These are phyloP conservation scores for Pegoplata infirma DNA, from an alignment of 2,888 invertebrate species.

Conservation along the genomic window DNA sequence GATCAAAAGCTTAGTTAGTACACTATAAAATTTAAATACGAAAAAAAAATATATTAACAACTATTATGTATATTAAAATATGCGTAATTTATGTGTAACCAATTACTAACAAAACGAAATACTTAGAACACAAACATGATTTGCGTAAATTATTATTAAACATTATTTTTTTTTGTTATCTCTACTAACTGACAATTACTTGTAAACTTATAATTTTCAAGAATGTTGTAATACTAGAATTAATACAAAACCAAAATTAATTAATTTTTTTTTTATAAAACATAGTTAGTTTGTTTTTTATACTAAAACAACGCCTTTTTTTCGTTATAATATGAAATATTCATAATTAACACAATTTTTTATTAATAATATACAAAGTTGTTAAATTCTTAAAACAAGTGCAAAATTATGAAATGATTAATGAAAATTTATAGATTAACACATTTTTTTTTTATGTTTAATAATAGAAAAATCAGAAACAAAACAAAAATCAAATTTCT, in stretches of 20 bases:
- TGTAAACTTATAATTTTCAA: constrained; percentile 1
- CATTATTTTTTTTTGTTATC: not conserved
- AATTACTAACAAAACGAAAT: constrained; percentile 7
- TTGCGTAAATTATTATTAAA: constrained; percentile 25
- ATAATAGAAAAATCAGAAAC: not conserved
- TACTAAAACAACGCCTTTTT: not conserved
- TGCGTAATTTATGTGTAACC: constrained; percentile 37
- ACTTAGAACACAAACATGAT: constrained; percentile 35
- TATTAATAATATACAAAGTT: no score
- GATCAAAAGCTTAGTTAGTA: no score
- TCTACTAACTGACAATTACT: not conserved
- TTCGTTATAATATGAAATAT: not conserved
- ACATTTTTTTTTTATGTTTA: not conserved
- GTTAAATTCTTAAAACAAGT: not conserved
- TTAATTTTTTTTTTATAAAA: not conserved
- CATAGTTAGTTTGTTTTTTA: no score
- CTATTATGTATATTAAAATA: constrained; percentile 8
- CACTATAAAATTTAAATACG: no score
- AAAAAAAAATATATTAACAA: no score
- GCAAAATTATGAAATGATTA: not conserved
- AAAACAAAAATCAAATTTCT: not conserved
- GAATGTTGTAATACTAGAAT: constrained; percentile 43
- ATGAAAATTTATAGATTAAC: not conserved
- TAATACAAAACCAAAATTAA: not conserved
- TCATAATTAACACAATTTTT: not conserved